Evolutionary conservation across 2,888 invertebrate genomes (phyloP).

Genomic region (Epirrhoe tristata): DNA sequence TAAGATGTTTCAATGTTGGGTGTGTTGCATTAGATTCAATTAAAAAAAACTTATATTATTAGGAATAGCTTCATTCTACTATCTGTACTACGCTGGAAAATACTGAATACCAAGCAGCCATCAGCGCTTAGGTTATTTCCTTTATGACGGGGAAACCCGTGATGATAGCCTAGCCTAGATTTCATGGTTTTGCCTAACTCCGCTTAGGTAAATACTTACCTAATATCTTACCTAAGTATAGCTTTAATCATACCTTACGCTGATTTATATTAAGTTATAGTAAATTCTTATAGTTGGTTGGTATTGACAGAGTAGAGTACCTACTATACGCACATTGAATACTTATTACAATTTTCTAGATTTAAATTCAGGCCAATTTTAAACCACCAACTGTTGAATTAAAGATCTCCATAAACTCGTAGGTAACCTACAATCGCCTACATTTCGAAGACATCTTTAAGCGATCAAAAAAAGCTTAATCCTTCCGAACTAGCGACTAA

Average conservation of each 20-base stretch:
- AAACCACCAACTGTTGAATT: neutral
- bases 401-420: neutral
- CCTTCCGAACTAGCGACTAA: slow-evolving; percentile 16
- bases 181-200: neutral
- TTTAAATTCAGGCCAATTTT: neutral
- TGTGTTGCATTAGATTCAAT: no score
- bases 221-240: neutral
- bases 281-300: no score
- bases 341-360: no score
- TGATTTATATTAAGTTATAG: neutral
- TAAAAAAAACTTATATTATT: neutral
- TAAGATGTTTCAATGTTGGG: no score
- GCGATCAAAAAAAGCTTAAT: slow-evolving; percentile 22
- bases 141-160: slow-evolving; percentile 1
- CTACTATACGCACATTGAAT: no score
- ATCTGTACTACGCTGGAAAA: slow-evolving; percentile 3
- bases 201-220: neutral
- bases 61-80: neutral
- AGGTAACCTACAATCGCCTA: neutral
- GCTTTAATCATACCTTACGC: no score
- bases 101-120: slow-evolving; percentile 7
- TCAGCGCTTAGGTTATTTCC: neutral
- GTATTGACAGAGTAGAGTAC: no score
- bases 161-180: slow-evolving; percentile 2
- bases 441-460: neutral